Evolutionary conservation across 1,140 invertebrate species (phyloP).

Genomic region (Parapsyche elsis): DNA sequence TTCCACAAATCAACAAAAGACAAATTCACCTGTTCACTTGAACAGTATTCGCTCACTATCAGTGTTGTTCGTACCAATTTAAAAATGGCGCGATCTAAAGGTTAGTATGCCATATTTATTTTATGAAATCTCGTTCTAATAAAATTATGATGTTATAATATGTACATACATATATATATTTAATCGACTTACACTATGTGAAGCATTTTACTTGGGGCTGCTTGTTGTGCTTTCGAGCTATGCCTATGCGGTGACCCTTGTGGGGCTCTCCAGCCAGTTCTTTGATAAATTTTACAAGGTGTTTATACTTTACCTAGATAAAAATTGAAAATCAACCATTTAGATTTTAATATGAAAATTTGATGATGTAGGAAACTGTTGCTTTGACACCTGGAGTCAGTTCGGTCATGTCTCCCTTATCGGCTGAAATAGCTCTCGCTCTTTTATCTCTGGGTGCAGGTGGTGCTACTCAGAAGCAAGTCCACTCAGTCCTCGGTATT

Average conservation of each 20-base stretch:
- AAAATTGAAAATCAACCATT: slow-evolving; percentile 31
- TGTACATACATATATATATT: too few relatives aligned
- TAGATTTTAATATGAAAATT: background rate
- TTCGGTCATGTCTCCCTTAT: slow-evolving; percentile 71
- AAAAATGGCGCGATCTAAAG: too few relatives aligned
- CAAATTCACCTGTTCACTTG: too few relatives aligned
- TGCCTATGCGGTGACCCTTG: background rate
- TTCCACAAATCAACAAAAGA: too few relatives aligned
- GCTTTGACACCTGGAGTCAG: slow-evolving; percentile 61
- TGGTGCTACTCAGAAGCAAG: slow-evolving; percentile 66
- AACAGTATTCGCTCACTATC: too few relatives aligned
- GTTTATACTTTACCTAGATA: slow-evolving; percentile 25
- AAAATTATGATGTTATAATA: too few relatives aligned
- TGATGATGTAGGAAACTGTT: slow-evolving; percentile 55
- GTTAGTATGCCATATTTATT: too few relatives aligned
- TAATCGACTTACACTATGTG: too few relatives aligned
- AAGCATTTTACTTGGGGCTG: too few relatives aligned
- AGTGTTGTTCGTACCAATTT: too few relatives aligned
- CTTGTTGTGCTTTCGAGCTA: too few relatives aligned
- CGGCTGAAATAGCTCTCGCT: slow-evolving; percentile 68
- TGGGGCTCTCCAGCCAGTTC: slow-evolving; percentile 41
- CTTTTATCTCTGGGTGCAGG: slow-evolving; percentile 69
- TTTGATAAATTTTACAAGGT: slow-evolving; percentile 52
- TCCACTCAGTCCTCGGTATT: slow-evolving; percentile 64
- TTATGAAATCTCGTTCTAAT: too few relatives aligned